A percentile compares a stretch with the other conserved stretches of the same genome.
Conservation (phyloP, 1,140 invertebrate genomes). For the Artemia franciscana region DNA sequence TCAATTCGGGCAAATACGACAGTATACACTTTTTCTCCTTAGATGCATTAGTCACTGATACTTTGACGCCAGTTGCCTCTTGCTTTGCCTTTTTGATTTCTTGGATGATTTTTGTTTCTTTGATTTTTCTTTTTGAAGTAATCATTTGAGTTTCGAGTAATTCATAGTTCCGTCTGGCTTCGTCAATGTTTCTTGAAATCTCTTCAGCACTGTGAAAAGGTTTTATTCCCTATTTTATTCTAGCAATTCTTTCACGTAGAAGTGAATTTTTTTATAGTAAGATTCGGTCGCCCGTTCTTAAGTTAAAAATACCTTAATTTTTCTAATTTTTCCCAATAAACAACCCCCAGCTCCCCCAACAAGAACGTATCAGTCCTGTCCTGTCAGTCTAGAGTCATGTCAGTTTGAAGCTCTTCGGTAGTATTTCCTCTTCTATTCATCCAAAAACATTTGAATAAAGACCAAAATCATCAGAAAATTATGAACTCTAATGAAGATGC, state of each 20-base stretch:
- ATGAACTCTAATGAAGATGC: too few species aligned
- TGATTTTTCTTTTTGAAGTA: not conserved
- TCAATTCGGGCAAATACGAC: constrained; percentile 35
- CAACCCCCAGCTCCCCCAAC: too few species aligned
- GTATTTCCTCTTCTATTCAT: too few species aligned
- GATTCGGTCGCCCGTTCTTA: too few species aligned
- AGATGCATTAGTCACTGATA: constrained; percentile 44
- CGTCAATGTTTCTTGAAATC: not conserved
- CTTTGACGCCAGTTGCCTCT: constrained; percentile 58
- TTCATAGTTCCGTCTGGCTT: not conserved
- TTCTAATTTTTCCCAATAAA: too few species aligned
- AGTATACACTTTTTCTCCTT: constrained; percentile 35
- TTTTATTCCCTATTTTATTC: not conserved
- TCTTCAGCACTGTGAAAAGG: not conserved
- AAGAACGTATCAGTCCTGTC: too few species aligned
- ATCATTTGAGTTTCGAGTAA: not conserved
- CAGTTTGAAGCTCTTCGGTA: too few species aligned
- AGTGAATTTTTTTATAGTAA: not conserved
- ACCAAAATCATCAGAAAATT: too few species aligned
- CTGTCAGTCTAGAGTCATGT: too few species aligned
- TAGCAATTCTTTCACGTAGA: not conserved
- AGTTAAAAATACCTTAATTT: too few species aligned
- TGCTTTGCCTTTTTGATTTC: constrained; percentile 49
- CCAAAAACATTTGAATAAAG: too few species aligned
- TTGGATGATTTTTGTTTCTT: not conserved